These are phyloP conservation scores for Dendrocincla fuliginosa DNA, from an alignment of 2,797 vertebrate genomes.

Conservation along the genomic window DNA sequence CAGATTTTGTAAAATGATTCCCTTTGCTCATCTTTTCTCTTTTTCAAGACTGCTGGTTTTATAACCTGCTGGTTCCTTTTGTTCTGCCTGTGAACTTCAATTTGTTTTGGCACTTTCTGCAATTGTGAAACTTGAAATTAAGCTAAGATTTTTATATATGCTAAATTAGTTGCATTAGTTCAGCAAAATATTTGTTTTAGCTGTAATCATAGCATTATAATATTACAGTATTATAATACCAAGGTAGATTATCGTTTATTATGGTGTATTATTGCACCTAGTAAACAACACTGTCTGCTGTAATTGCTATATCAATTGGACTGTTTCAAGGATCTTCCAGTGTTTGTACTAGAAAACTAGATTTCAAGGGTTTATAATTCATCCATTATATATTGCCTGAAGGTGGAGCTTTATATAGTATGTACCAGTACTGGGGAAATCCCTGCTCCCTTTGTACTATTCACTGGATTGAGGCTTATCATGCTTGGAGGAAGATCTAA, in stretches of 20 bases:
- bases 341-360: slow-evolving; percentile 34
- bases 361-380: slow-evolving; percentile 38
- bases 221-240: background rate
- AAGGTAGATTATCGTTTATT: slow-evolving; percentile 5
- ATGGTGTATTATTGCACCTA: background rate
- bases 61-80: slow-evolving; percentile 1
- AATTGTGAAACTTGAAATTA: slow-evolving; percentile 15
- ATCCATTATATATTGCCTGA: slow-evolving; percentile 13
- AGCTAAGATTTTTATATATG: background rate
- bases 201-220: background rate
- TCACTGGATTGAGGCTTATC: slow-evolving; percentile 8
- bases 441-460: slow-evolving; percentile 12
- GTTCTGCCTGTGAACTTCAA: background rate
- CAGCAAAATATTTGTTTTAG: slow-evolving; percentile 37
- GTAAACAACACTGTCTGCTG: slow-evolving; percentile 3
- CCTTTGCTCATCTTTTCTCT: background rate
- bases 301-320: background rate
- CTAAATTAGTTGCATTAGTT: slow-evolving; percentile 4
- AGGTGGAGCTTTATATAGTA: background rate
- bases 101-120: slow-evolving; percentile 13
- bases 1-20: background rate
- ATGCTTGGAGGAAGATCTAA: slow-evolving; percentile 5
- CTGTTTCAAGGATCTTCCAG: background rate
- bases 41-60: background rate
- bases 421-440: slow-evolving; percentile 7